Percentiles rank a stretch among this genome's conserved stretches.
Conservation (phyloP, 2,888 invertebrate genomes). For the Amblyteles armatorius region DNA sequence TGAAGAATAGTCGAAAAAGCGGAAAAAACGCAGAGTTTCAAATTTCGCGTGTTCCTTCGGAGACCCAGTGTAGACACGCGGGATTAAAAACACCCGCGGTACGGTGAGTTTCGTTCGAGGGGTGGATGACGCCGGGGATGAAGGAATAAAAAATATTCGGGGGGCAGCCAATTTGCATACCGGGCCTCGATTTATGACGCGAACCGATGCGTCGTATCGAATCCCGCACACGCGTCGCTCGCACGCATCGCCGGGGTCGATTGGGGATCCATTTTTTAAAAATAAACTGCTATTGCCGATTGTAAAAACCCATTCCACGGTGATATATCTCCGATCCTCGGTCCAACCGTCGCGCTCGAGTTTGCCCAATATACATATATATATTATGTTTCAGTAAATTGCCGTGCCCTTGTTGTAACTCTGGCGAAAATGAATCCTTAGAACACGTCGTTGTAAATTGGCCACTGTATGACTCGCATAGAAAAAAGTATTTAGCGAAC, state of each 20-base stretch:
- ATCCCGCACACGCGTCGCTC: slow-evolving; percentile 52
- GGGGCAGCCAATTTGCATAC: slow-evolving; percentile 65
- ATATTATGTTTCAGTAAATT: background rate
- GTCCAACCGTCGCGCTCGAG: slow-evolving; percentile 2
- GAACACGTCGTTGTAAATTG: too few species aligned
- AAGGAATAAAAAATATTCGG: slow-evolving; percentile 45
- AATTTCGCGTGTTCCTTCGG: too few species aligned
- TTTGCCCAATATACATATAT: too few species aligned
- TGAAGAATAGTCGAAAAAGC: too few species aligned
- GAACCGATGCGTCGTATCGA: slow-evolving; percentile 61
- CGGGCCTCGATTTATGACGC: slow-evolving; percentile 65
- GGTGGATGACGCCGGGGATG: slow-evolving; percentile 31
- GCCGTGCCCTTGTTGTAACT: background rate
- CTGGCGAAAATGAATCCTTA: too few species aligned
- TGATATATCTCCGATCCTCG: slow-evolving; percentile 40
- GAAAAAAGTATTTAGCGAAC: too few species aligned
- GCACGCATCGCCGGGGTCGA: slow-evolving; percentile 39
- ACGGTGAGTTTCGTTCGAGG: slow-evolving; percentile 32
- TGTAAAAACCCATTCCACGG: slow-evolving; percentile 20
- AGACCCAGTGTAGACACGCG: too few species aligned
- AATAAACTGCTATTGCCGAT: slow-evolving; percentile 22
- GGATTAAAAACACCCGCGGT: background rate
- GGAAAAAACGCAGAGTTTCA: too few species aligned
- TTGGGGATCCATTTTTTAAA: slow-evolving; percentile 36
- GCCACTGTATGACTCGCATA: too few species aligned